Conservation (phyloP, 1,140 invertebrate species). For the Micrasema longulum region DNA sequence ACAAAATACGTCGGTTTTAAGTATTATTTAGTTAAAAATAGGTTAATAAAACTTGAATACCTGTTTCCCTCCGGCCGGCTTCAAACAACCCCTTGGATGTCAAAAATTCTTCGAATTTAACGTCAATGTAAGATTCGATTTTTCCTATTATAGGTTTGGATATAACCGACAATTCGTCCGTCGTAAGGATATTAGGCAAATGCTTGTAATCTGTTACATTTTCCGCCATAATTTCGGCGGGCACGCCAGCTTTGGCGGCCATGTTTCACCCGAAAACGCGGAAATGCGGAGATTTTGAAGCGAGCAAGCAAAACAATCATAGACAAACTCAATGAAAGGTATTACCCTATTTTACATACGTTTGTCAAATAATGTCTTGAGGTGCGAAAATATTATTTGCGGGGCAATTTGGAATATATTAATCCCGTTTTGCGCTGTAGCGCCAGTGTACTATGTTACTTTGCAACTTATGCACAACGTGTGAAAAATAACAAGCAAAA, state of each 20-base stretch:
- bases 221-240: conserved; percentile 37
- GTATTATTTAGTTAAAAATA: conserved; percentile 13
- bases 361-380: no score
- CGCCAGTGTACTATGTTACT: no score
- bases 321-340: not conserved
- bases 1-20: not conserved
- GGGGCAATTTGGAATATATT: no score
- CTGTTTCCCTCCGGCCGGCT: conserved; percentile 70
- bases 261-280: conserved; percentile 38
- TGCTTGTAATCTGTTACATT: conserved; percentile 63
- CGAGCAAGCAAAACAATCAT: not conserved
- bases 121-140: conserved; percentile 72
- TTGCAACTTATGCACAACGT: no score
- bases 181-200: conserved; percentile 64
- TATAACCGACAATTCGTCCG: conserved; percentile 61
- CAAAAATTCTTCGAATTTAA: conserved; percentile 76
- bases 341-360: no score
- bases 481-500: no score
- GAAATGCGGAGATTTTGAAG: conserved; percentile 16
- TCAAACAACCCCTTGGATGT: conserved; percentile 78
- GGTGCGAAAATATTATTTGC: no score
- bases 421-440: no score
- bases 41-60: conserved; percentile 63
- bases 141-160: conserved; percentile 65
- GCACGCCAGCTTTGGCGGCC: conserved; percentile 43